Evolutionary conservation across 1,140 invertebrate species (phyloP), one percentile per base, ranked within the genome.

Genomic region (Belonocnema kinseyi): DNA sequence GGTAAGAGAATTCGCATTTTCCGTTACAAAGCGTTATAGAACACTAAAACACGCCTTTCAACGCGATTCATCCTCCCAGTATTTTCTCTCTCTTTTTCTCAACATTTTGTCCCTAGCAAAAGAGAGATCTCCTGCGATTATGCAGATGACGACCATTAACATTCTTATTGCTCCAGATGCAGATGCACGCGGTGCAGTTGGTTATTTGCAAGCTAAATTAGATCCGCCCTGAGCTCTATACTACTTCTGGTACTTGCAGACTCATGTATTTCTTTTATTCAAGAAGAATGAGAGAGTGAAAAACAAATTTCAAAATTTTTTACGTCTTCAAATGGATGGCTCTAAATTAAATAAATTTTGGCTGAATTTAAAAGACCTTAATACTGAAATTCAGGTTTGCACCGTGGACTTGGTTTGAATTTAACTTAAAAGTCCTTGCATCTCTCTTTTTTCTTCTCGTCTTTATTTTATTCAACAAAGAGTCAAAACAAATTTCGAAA

Each of bases 181-280:
- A 79, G 78, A 76, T 77, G 77, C 52, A 61, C 58, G 58, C 72
- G 40, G 7, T 46, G 78, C 26, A 33, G 26, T 54, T 73, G 56
- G 14, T 53, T 51, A 80, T 80, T 82, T 80, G 53, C 77, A 66
- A 79, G 61, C 77, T 72, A 81, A 81, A 84, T 82, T 80, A 80
- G 74, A 82, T 61, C 71, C 74, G 73, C 53, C 74, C 58, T 14
- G 71, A 50, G 7, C 12, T 33, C 26, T 33, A 33, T 33, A 33
- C 26, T 33, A 33, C 26, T 33, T 13, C 21, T 46, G 40, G 7
- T 46, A 33, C 40, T 11, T 11, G 40, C 40, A 46, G 7, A 46
- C 40, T 46, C 6, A 12, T 10, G 14, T 54, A 33, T 50, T 73
- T 61, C 50, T 56, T 73, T 74, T 77, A 26, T 77, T 80, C 53